Evolutionary conservation across 2,888 invertebrate genomes (phyloP).

Genomic region (Drosophila imparisetae): DNA sequence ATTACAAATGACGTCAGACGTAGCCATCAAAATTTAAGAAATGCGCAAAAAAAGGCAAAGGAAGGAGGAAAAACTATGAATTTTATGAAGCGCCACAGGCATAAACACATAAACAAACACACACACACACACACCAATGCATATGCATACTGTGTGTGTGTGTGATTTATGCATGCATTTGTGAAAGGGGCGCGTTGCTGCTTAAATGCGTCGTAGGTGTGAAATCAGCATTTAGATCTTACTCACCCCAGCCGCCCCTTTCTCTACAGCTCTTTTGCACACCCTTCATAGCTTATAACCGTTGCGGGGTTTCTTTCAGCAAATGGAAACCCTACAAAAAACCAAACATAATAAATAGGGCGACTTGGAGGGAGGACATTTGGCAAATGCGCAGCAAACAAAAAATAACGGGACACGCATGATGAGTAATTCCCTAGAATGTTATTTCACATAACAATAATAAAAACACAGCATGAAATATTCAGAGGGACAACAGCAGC

Average conservation of each 20-base stretch:
- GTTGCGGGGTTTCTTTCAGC: constrained; percentile 63
- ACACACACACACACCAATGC: constrained; percentile 1
- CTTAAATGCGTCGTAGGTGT: constrained; percentile 64
- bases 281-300: constrained; percentile 32
- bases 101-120: constrained; percentile 20
- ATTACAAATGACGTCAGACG: constrained; percentile 74
- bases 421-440: constrained; percentile 44
- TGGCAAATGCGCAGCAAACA: constrained; percentile 63
- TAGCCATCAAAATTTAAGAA: constrained; percentile 74
- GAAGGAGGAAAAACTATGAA: constrained; percentile 54
- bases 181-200: constrained; percentile 15
- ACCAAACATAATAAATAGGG: background rate
- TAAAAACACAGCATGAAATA: constrained; percentile 22
- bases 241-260: background rate
- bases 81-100: constrained; percentile 54
- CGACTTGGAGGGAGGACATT: constrained; percentile 3
- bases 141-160: constrained; percentile 41
- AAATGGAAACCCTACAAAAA: constrained; percentile 60
- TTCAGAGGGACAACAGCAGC: background rate
- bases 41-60: constrained; percentile 67
- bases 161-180: constrained; percentile 60
- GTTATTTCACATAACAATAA: constrained; percentile 35
- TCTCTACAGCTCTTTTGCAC: background rate
- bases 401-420: constrained; percentile 33
- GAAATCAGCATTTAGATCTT: constrained; percentile 43